A percentile compares a stretch with the other conserved stretches of the same genome.
Conservation (phyloP, 2,113 vertebrate genomes). For the Turdus rufiventris region DNA sequence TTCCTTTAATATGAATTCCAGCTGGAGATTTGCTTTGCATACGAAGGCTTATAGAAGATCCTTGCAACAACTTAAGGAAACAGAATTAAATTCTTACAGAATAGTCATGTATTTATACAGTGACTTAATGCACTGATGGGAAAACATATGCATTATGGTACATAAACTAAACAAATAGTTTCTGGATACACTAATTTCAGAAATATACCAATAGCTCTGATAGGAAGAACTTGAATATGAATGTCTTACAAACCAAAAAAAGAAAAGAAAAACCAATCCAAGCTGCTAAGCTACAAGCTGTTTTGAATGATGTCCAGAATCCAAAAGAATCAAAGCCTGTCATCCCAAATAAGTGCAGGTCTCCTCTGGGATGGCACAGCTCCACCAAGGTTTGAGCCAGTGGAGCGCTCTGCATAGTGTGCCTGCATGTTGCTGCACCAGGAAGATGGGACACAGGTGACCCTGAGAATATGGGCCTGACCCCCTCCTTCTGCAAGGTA, state of each 20-base stretch:
- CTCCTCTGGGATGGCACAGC: background rate
- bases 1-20: constrained; percentile 41
- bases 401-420: accelerated
- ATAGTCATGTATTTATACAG: background rate
- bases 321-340: background rate
- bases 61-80: background rate
- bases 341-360: background rate
- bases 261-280: background rate
- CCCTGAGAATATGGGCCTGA: accelerated
- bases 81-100: background rate
- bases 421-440: accelerated
- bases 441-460: background rate
- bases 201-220: background rate
- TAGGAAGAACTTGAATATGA: background rate
- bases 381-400: background rate
- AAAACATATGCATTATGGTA: background rate
- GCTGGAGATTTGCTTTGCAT: background rate
- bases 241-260: background rate
- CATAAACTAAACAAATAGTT: background rate
- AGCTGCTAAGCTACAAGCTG: background rate
- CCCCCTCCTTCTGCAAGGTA: background rate
- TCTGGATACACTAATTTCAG: background rate
- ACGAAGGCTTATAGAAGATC: background rate
- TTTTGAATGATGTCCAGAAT: background rate
- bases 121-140: background rate